Evolutionary conservation across 1,140 invertebrate genomes (phyloP), one percentile per base, ranked within the genome.

Genomic region (Bursaphelenchus mucronatus): DNA sequence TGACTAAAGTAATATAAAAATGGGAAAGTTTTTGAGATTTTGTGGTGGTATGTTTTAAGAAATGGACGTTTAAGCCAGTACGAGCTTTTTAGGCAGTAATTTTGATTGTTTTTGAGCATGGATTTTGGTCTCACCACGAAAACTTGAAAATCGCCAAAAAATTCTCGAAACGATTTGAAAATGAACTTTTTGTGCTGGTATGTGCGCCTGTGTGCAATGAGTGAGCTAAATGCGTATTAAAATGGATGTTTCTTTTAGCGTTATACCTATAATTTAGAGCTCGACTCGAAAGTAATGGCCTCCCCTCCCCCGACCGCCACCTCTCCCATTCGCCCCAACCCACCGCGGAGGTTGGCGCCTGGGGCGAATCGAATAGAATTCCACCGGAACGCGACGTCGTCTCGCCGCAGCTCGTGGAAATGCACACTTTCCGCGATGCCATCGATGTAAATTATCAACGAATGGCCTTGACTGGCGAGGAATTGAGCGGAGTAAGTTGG

Each of bases 401-500:
- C 39, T 78, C 73, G 8, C 75, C 76, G 13, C 76, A 79, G 40
- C 65, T 58, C 15, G 69, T 79, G 30, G 76, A 77, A 62, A 69
- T 77, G 67, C 76, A 76, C 69, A 72, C 76, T 10, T 77, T 77
- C 61, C 68, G 76, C 30, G 78, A 80, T 63, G 78, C 78, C 15
- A 76, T 81, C 19, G 78, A 80, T 57, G 78, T 80, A 19, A 80
- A 80, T 56, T 80, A 80, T 52, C 76, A 80, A 58, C 69, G 78
- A 19, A 81, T 80, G 78, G 78, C 78, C 11, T 68, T 80, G 40
- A 81, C 79, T 50, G 78, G 77, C 6, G 78, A 80, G 56, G 79
- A 80, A 49, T 52, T 81, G n/a, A 76, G 72, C 8, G 78, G 78
- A 13, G 80, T 77, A 40, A 61, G 74, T 64, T 57, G 19, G 30